These are phyloP conservation scores for Ctenoplectra terminalis DNA, from an alignment of 1,140 invertebrate species.

Conservation along the genomic window DNA sequence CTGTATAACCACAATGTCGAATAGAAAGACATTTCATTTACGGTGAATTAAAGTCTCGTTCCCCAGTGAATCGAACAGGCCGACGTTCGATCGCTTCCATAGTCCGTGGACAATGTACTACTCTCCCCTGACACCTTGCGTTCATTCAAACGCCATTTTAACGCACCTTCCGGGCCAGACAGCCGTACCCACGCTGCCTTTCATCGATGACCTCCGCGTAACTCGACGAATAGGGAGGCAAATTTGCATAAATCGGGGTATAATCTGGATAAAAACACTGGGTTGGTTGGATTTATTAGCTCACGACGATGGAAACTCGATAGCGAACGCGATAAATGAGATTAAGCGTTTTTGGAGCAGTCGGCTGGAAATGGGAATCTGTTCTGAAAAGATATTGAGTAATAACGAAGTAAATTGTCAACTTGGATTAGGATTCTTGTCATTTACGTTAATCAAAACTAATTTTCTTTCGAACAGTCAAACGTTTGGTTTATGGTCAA, in stretches of 20 bases:
- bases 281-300: neutral
- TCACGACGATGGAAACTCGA: neutral
- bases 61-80: conserved; percentile 5
- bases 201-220: too few species aligned
- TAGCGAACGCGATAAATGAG: neutral
- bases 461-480: too few species aligned
- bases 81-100: conserved; percentile 40
- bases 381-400: too few species aligned
- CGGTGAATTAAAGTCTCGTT: conserved; percentile 56
- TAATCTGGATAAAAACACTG: neutral
- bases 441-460: too few species aligned
- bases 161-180: neutral
- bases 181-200: neutral
- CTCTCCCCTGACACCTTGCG: conserved; percentile 37
- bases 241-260: neutral
- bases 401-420: too few species aligned
- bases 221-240: neutral
- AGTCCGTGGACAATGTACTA: conserved; percentile 35
- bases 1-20: conserved; percentile 37
- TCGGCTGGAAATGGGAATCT: too few species aligned
- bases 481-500: too few species aligned
- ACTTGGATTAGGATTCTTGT: too few species aligned
- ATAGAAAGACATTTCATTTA: conserved; percentile 59
- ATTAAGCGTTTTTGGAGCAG: too few species aligned
- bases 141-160: conserved; percentile 36